Evolutionary conservation across 2,113 vertebrate species (phyloP).

Genomic region (Pipra filicauda): DNA sequence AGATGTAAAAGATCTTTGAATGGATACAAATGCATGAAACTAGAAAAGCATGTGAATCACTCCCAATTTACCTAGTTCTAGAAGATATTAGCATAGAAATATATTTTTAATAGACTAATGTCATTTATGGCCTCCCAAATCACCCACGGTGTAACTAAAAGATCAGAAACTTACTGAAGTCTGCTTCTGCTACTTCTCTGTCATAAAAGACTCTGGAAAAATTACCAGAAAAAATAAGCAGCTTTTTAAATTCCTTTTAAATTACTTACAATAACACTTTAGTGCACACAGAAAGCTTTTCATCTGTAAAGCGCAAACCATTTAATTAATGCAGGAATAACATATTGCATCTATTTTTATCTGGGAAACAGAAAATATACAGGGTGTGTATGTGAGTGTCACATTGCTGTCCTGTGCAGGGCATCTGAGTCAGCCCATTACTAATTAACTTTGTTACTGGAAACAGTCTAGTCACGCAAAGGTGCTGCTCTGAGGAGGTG

Average conservation of each 20-base stretch:
- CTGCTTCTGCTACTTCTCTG: not conserved
- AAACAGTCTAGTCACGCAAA: not conserved
- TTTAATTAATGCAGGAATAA: not conserved
- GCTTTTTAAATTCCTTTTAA: not conserved
- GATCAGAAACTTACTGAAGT: not conserved
- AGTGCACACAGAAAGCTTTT: not conserved
- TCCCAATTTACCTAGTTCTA: not conserved
- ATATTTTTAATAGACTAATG: not conserved
- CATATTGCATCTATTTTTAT: not conserved
- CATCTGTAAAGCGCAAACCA: not conserved
- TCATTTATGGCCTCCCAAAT: not conserved
- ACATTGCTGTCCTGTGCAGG: not conserved
- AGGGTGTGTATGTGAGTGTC: accelerated
- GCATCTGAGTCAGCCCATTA: not conserved
- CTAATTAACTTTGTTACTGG: not conserved
- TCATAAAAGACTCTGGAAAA: not conserved
- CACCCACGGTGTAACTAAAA: not conserved
- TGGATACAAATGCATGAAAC: not conserved
- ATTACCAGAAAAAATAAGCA: not conserved
- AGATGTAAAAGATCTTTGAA: not conserved
- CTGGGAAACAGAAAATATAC: not conserved
- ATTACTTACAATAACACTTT: not conserved
- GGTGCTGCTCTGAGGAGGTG: not conserved
- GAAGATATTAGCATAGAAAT: not conserved
- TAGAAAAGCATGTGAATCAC: not conserved